phyloP scores from a whole-genome alignment of 2,113 vertebrate genomes.

The Marmota flaviventris region DNA sequence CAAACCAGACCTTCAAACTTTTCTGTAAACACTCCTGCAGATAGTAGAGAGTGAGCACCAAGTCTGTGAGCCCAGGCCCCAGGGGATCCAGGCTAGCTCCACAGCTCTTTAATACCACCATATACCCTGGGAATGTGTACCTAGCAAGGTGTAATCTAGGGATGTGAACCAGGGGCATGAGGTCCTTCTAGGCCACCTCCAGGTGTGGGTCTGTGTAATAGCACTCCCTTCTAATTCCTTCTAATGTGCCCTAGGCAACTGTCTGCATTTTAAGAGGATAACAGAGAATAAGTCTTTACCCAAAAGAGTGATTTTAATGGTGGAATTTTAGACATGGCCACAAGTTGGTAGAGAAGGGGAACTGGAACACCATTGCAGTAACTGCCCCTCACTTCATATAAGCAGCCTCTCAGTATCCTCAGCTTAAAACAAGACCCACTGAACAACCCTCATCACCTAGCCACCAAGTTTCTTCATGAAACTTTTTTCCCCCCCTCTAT shows the following conservation, averaged over 20 bases:
- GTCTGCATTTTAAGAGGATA: not conserved
- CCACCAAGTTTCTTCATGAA: not conserved
- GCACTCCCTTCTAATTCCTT: not conserved
- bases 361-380: not conserved
- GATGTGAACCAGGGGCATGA: not conserved
- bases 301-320: not conserved
- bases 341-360: not conserved
- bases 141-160: too few relatives aligned
- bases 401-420: not conserved
- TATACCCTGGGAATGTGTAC: not conserved
- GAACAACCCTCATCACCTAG: not conserved
- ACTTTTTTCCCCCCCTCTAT: not conserved
- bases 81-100: not conserved
- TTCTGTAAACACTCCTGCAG: not conserved
- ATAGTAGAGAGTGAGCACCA: not conserved
- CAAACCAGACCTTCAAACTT: not conserved
- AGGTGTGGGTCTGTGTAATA: not conserved
- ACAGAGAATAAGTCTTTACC: not conserved
- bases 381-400: not conserved
- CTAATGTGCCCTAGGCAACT: not conserved
- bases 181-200: not conserved
- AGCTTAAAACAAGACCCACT: slow-evolving; percentile 19
- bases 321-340: not conserved
- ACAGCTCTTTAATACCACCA: not conserved
- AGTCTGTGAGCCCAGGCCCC: not conserved